These are phyloP conservation scores for Nothocercus julius DNA, from an alignment of 2,113 vertebrate genomes.

Conservation along the genomic window DNA sequence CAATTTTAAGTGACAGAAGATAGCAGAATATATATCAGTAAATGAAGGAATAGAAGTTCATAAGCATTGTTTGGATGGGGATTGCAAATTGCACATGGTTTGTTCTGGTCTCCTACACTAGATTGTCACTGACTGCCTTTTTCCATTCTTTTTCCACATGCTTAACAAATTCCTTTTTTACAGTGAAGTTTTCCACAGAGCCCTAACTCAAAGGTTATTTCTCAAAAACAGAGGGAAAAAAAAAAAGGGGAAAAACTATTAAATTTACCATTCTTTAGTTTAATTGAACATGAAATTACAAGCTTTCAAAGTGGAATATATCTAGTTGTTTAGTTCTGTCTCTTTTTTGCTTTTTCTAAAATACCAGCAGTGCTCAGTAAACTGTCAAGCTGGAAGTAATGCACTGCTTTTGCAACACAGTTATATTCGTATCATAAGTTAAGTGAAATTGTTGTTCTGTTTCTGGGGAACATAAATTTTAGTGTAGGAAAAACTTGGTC, in stretches of 20 bases:
- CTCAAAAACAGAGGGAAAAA: neutral
- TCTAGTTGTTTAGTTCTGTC: neutral
- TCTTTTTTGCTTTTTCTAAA: neutral
- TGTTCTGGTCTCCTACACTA: neutral
- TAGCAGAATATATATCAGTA: neutral
- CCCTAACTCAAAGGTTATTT: neutral
- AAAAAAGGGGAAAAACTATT: neutral
- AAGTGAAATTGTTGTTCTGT: neutral
- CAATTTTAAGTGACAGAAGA: neutral
- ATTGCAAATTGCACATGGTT: neutral
- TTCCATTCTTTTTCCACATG: neutral
- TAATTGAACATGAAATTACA: fast-evolving
- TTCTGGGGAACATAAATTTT: neutral
- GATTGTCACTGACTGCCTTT: neutral
- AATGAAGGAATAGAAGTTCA: neutral
- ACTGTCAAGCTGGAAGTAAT: neutral
- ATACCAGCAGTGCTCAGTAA: neutral
- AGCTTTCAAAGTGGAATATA: neutral
- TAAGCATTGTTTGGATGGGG: neutral
- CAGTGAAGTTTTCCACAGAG: neutral
- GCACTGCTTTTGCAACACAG: neutral
- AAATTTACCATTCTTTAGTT: neutral
- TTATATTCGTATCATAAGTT: neutral
- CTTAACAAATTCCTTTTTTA: neutral
- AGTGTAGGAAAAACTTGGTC: neutral